Percentiles rank a stretch among this genome's conserved stretches.
Conservation (phyloP, 2,888 invertebrate species). For the Drosophila paranaensis region DNA sequence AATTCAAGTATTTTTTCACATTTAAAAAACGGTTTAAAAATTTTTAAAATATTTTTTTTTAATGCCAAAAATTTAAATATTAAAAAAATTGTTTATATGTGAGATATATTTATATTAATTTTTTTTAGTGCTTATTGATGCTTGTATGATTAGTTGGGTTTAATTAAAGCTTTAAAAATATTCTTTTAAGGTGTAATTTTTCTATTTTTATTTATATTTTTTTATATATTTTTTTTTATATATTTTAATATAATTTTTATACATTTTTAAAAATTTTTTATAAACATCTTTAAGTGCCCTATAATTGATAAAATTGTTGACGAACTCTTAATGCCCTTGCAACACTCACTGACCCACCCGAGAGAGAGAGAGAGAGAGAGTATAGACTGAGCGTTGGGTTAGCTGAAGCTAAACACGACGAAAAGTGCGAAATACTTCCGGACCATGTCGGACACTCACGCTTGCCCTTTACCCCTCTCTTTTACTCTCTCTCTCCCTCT, state of each 20-base stretch:
- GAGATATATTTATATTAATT: no score
- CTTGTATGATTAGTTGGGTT: no score
- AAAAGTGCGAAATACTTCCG: slow-evolving; percentile 72
- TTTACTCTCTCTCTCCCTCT: neutral
- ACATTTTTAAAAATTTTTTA: neutral
- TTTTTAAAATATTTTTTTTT: no score
- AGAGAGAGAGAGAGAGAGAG: neutral
- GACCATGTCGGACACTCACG: slow-evolving; percentile 27
- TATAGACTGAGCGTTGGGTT: neutral
- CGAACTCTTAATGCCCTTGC: slow-evolving; percentile 25
- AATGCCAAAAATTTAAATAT: no score
- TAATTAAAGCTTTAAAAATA: no score
- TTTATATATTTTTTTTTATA: no score
- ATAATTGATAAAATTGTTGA: neutral
- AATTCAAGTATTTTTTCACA: no score
- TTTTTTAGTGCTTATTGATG: no score
- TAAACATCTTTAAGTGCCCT: neutral
- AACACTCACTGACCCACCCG: neutral
- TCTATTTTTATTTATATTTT: no score
- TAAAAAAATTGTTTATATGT: no score
- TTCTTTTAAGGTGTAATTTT: no score
- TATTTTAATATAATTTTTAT: no score
- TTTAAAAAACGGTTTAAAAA: neutral
- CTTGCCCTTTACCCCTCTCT: neutral
- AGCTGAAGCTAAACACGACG: slow-evolving; percentile 28